Conservation (phyloP, 2,797 vertebrate genomes). For the Sarcoramphus papa region DNA sequence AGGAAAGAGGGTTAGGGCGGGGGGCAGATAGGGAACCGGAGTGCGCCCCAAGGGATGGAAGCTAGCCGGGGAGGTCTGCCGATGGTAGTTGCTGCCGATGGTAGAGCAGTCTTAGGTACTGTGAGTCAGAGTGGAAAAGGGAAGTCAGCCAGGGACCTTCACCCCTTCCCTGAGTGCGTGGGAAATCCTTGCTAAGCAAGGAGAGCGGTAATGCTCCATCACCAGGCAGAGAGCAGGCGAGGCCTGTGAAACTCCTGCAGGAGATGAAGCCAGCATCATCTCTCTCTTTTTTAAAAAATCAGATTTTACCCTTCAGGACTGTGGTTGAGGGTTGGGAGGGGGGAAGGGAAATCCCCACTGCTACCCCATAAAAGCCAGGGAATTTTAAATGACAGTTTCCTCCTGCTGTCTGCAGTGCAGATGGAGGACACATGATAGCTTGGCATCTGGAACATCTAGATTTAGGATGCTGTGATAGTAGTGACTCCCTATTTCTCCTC, state of each 20-base stretch:
- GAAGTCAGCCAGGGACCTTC: accelerated
- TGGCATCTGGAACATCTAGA: background rate
- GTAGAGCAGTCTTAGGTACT: accelerated
- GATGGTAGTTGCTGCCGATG: background rate
- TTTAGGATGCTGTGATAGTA: background rate
- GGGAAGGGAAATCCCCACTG: background rate
- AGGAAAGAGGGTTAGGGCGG: no score
- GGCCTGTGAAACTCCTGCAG: no score
- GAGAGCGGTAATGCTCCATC: background rate
- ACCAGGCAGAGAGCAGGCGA: background rate
- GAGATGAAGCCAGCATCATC: background rate
- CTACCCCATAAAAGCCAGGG: background rate
- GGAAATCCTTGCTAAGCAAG: background rate
- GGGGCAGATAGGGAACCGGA: background rate
- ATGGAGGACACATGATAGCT: background rate
- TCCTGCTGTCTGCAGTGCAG: background rate
- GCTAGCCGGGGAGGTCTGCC: background rate
- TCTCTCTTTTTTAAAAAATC: no score
- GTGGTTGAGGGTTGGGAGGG: background rate
- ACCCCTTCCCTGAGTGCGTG: accelerated
- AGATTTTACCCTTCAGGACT: background rate
- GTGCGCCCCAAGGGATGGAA: background rate
- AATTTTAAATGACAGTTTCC: background rate
- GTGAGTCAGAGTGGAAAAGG: accelerated
- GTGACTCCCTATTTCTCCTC: background rate